Base-by-base conservation (phyloP, 2,113 vertebrate genomes). In the Gracilinanus agilis region DNA sequence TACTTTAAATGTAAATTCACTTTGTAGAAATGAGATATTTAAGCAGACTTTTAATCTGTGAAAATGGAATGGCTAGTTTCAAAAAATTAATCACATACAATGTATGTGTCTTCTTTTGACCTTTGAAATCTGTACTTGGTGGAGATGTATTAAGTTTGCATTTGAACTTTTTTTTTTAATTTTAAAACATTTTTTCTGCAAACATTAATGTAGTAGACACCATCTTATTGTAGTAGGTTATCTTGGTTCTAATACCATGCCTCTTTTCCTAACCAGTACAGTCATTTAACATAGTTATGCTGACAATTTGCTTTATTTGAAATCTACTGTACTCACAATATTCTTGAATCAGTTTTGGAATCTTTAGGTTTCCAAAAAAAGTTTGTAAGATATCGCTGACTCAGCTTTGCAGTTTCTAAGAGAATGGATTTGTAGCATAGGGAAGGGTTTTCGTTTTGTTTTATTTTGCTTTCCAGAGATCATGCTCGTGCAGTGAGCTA, bases 1-100 rank as follows among this genome's bases (percentile, higher is more conserved):
- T 99, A 99, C 99, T 99, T 99, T 99, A 99, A 97, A 99, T 99
- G 99, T 99, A 99, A 99, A 99, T 99, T 99, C 99, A 99, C 99
- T 99, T 99, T 99, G 99, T 99, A 99, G 99, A 99, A 98, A 99
- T 98, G 97, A 99, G 99, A 98, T 99, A 99, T 99, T 99, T 99
- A 99, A 99, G 98, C 98, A 98, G 98, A 99, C 99, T 98, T 97
- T 98, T 98, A 98, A 99, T 99, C 99, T 99, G 99, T 99, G 99
- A 99, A 99, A 98, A 98, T 97, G 98, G 97, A 97, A 98, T 99
- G 98, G 99, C 98, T 99, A 99, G 98, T 98, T 97, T 98, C 98
- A 97, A 94, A 96, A 98, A 98, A 98, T 97, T 98, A 98, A 99
- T 99, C 99, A 99, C 99, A 99, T 99, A 99, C 99, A 99, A 99